These are phyloP conservation scores for Phodopus roborovskii DNA, from an alignment of 2,113 vertebrate species.

Conservation along the genomic window DNA sequence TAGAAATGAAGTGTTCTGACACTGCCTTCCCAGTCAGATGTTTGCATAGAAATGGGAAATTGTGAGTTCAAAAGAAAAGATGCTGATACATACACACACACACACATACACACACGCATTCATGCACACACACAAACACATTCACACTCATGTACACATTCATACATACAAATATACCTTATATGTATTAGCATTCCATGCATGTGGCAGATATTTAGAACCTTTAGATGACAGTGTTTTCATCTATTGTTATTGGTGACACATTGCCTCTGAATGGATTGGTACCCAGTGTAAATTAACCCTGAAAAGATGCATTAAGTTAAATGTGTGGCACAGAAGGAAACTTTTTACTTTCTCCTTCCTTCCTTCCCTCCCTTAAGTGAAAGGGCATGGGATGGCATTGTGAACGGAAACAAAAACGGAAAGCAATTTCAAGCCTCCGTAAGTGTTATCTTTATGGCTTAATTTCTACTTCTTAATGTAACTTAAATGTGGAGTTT, in stretches of 20 bases:
- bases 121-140: not conserved
- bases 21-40: not conserved
- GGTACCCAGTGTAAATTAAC: not conserved
- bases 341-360: not conserved
- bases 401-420: slow-evolving; percentile 59
- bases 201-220: not conserved
- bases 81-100: not conserved
- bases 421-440: slow-evolving; percentile 72
- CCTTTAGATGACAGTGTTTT: not conserved
- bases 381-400: not conserved
- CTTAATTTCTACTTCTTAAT: slow-evolving; percentile 82
- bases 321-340: not conserved
- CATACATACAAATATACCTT: not conserved
- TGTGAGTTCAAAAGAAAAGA: not conserved
- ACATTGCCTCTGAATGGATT: not conserved
- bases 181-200: not conserved
- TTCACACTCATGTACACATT: not conserved
- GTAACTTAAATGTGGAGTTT: slow-evolving; percentile 82
- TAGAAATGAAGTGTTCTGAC: not conserved
- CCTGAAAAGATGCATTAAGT: not conserved
- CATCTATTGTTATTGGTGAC: slow-evolving; percentile 14
- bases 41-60: not conserved
- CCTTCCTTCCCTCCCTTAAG: not conserved
- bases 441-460: slow-evolving; percentile 72
- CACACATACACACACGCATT: not conserved